A percentile compares a stretch with the other conserved stretches of the same genome.
Conservation (phyloP, 2,797 vertebrate species). For the Acanthurus leucopareius region DNA sequence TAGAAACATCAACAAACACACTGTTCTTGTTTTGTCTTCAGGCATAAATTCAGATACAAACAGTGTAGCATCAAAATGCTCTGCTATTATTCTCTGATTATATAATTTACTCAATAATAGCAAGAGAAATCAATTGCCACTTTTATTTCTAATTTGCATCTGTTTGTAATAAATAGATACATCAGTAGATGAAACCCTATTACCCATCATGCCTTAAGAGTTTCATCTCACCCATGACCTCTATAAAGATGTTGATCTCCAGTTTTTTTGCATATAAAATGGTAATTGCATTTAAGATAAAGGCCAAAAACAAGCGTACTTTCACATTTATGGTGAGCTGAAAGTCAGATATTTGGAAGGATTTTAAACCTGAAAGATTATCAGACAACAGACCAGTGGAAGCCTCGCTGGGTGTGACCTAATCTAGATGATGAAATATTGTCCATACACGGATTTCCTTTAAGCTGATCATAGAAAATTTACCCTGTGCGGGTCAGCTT, state of each 20-base stretch:
- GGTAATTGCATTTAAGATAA: neutral
- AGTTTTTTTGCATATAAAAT: neutral
- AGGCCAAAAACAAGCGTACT: neutral
- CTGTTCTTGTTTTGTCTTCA: neutral
- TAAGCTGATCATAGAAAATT: conserved; percentile 76
- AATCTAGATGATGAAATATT: conserved; percentile 80
- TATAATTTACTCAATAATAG: conserved; percentile 10
- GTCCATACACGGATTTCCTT: conserved; percentile 70
- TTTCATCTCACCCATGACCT: neutral
- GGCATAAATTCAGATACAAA: neutral
- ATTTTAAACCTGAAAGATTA: conserved; percentile 51
- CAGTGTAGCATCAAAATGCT: neutral
- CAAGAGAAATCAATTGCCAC: conserved; percentile 1
- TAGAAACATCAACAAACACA: neutral
- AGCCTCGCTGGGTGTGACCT: conserved; percentile 49
- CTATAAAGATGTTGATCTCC: neutral
- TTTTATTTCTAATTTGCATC: conserved; percentile 7
- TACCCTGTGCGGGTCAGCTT: conserved; percentile 43
- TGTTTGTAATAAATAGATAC: conserved; percentile 28
- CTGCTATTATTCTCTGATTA: neutral
- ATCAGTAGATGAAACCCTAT: conserved; percentile 26
- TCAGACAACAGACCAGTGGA: conserved; percentile 35
- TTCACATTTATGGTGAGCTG: neutral
- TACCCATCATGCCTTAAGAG: conserved; percentile 10
- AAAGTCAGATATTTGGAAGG: conserved; percentile 19